Base-by-base conservation (phyloP, 1,140 invertebrate species). In the Polyergus mexicanus region DNA sequence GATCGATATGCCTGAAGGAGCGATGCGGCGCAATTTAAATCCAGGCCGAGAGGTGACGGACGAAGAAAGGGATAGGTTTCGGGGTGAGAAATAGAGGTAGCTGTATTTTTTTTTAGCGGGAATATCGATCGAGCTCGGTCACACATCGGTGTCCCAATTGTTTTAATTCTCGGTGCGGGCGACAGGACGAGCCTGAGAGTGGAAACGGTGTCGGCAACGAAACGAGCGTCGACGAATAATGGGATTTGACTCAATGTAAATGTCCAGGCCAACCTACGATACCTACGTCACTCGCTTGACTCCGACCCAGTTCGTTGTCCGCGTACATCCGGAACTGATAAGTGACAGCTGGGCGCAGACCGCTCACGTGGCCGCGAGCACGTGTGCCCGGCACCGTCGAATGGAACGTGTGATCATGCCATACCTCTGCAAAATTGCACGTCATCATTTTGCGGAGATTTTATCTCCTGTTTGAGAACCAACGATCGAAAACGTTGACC, bases 251-350 rank as follows among this genome's bases (percentile, higher is more conserved):
- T 51, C 11, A 44, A 44, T 51, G 47, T 51, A 51, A 51, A 51
- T 51, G 47, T 51, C 47, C 16, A 5, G 19, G 13, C 47, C 69
- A 35, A 28, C 32, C 68, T 35, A 51, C 58, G 66, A 91, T 94
- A 94, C 94, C 96, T 56, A 97, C 96, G 91, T 98, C 97, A 88
- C 98, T 98, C 2, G 98, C 97, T 92, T 98, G 97, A 88, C 98
- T 98, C 77, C 97, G 96, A 3, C 98, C 98, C 62, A 99, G 95
- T 84, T 97, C 96, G 94, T 99, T 99, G 94, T 98, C 97, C 1
- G 98, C 98, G 89, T 98, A 96, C 87, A 99, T 97, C 88, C 98
- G 96, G 84, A 99, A 96, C 92, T 99, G 97, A 95, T 99, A 99
- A n/a, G 97, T 97, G 74, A 97, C 98, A 0, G 98, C 97, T 0